Conservation (phyloP, 2,797 vertebrate genomes). For the Brachyrhaphis roseni region DNA sequence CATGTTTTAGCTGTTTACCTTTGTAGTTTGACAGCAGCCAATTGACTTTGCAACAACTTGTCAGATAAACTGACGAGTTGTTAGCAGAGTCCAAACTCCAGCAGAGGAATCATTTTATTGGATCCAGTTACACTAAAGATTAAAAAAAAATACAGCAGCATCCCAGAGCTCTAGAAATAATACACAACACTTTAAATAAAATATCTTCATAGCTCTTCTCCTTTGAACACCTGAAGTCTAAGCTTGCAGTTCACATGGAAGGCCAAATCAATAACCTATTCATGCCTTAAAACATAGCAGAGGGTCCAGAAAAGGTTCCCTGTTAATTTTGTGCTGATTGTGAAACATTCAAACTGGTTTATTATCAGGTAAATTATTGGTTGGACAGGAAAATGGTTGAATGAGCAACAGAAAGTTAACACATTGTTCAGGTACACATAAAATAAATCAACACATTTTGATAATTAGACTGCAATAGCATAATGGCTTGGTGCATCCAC, state of each 20-base stretch:
- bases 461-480: background rate
- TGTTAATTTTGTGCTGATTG: background rate
- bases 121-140: background rate
- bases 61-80: conserved; percentile 34
- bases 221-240: background rate
- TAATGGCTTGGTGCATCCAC: background rate
- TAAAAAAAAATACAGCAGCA: background rate
- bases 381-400: background rate
- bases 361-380: background rate
- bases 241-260: background rate
- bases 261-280: background rate
- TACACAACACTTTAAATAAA: background rate
- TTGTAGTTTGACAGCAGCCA: conserved; percentile 42
- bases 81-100: conserved; percentile 19
- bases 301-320: background rate
- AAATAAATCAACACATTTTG: background rate
- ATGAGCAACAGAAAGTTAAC: background rate
- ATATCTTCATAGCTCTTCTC: background rate
- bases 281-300: background rate
- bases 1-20: conserved; percentile 56
- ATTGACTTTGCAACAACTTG: conserved; percentile 43
- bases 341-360: background rate
- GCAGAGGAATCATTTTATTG: conserved; percentile 14
- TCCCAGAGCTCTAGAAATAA: background rate
- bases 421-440: background rate